Evolutionary conservation across 2,797 vertebrate genomes (phyloP), one percentile per base, ranked within the genome.

Genomic region (Myiotriccus ornatus): DNA sequence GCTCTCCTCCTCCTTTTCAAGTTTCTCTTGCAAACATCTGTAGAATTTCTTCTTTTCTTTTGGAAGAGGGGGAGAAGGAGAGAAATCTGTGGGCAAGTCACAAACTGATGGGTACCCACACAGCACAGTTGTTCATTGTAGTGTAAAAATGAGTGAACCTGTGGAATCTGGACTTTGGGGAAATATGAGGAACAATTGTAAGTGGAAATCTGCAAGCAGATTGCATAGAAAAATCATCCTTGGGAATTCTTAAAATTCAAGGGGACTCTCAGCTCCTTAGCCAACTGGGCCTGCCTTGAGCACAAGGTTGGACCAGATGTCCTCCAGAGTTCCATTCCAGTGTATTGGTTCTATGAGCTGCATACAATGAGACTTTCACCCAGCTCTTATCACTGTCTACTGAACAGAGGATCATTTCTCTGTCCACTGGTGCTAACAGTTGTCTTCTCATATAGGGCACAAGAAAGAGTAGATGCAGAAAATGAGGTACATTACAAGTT

Each of bases 391-490:
- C 71, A 37, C 75, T 0, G 0, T 70, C 79, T 95, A 2, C 83
- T 53, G 30, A 59, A 50, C 41, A 74, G 67, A 80, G 65, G 90
- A 55, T 79, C n/a, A 24, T 73, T 88, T 84, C n/a, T 73, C 69
- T 94, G 64, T 84, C 80, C 25, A 5, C 50, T 89, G 94, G 83
- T 93, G 89, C 95, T 96, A 95, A 57, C 52, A 50, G 70, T 43
- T 41, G 53, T 69, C 76, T 87, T 83, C 57, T 91, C 68, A 35
- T 3, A n/a, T 7, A 91, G 41, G 82, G 74, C 90, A 93, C 63
- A 82, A 89, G 71, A 89, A 94, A 44, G 73, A 90, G 46, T 7
- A 71, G 47, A 67, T 86, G 84, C 67, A 84, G 70, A 93, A 90
- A 88, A 78, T 60, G 81, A 81, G 76, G 59, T 84, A 85, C 19